Evolutionary conservation across 2,797 vertebrate genomes (phyloP), one percentile per base, ranked within the genome.

Genomic region (Antrozous pallidus): DNA sequence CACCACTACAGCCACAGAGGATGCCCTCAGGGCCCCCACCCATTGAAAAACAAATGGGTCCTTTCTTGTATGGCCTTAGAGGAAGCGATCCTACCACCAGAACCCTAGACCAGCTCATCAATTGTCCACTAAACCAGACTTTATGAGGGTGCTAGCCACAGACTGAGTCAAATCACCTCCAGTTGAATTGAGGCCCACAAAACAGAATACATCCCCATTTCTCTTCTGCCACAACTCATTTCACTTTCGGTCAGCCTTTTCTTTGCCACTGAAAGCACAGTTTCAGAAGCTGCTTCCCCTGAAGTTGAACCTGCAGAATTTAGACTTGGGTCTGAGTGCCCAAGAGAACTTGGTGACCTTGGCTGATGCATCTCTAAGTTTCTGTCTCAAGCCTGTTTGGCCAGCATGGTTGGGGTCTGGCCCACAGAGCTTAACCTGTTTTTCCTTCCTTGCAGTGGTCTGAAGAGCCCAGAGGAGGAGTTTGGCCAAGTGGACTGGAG

Each of bases 381-480:
- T 95, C 87, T 49, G 16, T 65, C 71, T 65, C 61, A 75, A 65
- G 45, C 70, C 84, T 69, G 49, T 87, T 51, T 95, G 45, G 75
- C 63, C 54, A 78, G 61, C 28, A 8, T 26, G 36, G 70, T 45
- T 69, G 13, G 47, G 40, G 49, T 47, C 40, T 16, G 28, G 26
- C 33, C 74, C 28, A 24, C 81, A 79, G 33, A 58, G 28, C 69
- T 70, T 89, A 96, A 81, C 70, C 26, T 61, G 11, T 94, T 86
- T 95, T 88, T 96, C 65, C 24, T 93, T 83, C 95, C 94, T 93
- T 69, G 0, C 96, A 98, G 98, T 98, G 95, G 98, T 98, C 97
- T 98, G 98, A 98, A n/a, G 26, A 93, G 85, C 80, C 84, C 16
- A n/a, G 84, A 73, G 61, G 54, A 63, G 40, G 89, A 85, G 42